Conservation (phyloP, 2,113 vertebrate genomes). For the Pavo muticus region DNA sequence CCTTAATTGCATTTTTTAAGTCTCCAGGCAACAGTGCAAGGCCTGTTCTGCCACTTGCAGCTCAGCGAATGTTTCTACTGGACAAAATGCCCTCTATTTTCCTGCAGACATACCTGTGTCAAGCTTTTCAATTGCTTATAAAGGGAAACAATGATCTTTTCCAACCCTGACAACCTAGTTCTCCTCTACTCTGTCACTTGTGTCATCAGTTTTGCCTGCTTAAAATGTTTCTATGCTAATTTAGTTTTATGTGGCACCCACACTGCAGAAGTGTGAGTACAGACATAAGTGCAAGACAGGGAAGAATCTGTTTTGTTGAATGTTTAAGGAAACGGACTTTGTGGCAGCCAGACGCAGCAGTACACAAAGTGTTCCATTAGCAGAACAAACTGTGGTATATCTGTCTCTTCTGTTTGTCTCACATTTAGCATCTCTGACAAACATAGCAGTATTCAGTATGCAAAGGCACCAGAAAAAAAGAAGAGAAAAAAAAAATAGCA, state of each 20-base stretch:
- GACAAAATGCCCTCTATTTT: not conserved
- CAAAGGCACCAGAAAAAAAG: not conserved
- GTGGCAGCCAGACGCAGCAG: not conserved
- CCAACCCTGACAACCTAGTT: not conserved
- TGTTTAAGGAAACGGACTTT: not conserved
- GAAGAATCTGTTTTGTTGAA: not conserved
- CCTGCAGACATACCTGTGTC: not conserved
- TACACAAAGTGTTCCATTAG: not conserved
- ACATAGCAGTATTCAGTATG: not conserved
- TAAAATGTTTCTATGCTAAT: not conserved
- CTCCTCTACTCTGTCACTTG: not conserved
- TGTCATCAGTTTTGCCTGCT: not conserved
- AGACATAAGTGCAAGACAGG: not conserved
- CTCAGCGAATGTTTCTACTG: not conserved
- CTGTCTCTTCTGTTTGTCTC: not conserved
- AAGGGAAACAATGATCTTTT: not conserved
- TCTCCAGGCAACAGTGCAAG: not conserved
- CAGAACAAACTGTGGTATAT: not conserved
- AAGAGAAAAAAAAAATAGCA: not conserved
- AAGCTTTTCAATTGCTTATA: not conserved
- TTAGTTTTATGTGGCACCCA: not conserved
- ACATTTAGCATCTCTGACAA: not conserved
- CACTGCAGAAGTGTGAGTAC: not conserved
- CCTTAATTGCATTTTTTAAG: slow-evolving; percentile 20
- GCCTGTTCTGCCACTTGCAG: not conserved